Percentiles rank a stretch among this genome's conserved stretches.
These are phyloP conservation scores for Gymnoscopelus braueri DNA, from an alignment of 2,797 vertebrate genomes.

Conservation along the genomic window DNA sequence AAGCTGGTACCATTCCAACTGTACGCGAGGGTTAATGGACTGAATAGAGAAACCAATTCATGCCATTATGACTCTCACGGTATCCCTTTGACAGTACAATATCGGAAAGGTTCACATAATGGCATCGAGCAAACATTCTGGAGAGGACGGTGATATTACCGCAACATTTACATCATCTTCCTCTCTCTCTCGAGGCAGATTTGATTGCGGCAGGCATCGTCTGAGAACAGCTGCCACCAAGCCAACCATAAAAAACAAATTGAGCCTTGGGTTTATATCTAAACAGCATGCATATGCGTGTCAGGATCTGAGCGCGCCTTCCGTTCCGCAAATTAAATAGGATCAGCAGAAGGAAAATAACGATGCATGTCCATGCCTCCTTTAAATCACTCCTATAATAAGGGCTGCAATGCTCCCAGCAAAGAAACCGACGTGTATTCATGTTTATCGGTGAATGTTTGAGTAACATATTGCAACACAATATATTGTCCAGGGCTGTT, in stretches of 20 bases:
- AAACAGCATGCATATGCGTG: conserved; percentile 13
- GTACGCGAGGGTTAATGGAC: not conserved
- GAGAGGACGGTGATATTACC: not conserved
- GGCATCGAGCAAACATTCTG: not conserved
- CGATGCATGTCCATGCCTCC: not conserved
- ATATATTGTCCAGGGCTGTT: conserved; percentile 10
- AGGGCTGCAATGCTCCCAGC: conserved; percentile 17
- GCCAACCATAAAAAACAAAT: conserved; percentile 35
- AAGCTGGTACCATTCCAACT: not conserved
- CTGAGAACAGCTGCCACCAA: conserved; percentile 59
- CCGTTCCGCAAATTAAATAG: conserved; percentile 27
- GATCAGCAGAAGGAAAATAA: conserved; percentile 42
- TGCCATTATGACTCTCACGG: not conserved
- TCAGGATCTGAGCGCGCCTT: conserved; percentile 24
- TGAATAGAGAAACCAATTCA: not conserved
- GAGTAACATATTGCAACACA: not conserved
- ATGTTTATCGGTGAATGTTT: conserved; percentile 33
- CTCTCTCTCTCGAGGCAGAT: conserved; percentile 40
- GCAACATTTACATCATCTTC: conserved; percentile 22
- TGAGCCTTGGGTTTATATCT: conserved; percentile 43
- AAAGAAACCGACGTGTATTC: conserved; percentile 21
- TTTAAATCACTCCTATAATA: conserved; percentile 41
- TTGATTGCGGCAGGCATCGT: conserved; percentile 39
- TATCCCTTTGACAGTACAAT: not conserved
- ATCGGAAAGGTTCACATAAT: conserved; percentile 3